Evolutionary conservation across 2,113 vertebrate species (phyloP), one percentile per base, ranked within the genome.

Genomic region (Marcusenius ussheri): DNA sequence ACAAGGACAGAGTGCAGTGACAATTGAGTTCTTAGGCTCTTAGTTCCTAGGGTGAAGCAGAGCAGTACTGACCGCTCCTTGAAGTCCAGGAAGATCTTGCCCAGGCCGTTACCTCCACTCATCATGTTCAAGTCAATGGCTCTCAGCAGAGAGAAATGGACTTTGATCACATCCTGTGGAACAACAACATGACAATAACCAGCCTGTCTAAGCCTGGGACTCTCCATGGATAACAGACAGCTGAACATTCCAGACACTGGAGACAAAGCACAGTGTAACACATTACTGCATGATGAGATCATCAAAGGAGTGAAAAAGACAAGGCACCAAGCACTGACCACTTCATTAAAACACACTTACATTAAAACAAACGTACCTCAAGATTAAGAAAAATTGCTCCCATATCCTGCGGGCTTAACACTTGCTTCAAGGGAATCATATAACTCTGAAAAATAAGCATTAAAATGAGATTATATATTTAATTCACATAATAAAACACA

Each of bases 51-150:
- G 19, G 83, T 11, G 19, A 84, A 4, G 21, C 45, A 42, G 83
- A 49, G 83, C 21, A 85, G 19, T 49, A 93, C 95, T 88, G 89
- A 99, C 98, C 97, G 97, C 93, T 99, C 98, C 91, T 99, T 99
- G 95, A 98, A 99, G 89, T 99, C 98, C 5, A 99, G 95, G 92
- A 99, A 99, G 93, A 98, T 98, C 93, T 97, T 99, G 62, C 97
- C 97, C 91, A 99, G 94, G 5, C 96, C 97, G 74, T 95, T 95
- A 47, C 98, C 98, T 50, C 98, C 98, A 0, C 94, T 97, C 94
- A 97, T 96, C 96, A 99, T 97, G 70, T 96, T 97, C 91, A 98
- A 92, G 3, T 99, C 97, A 1, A 99, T 98, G 95, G 97, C 97
- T 93, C 97, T 94, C 93, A 99, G 94, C 92, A 99, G 96, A 90